Base-by-base conservation (phyloP, 2,113 vertebrate genomes). In the Xiphophorus couchianus region DNA sequence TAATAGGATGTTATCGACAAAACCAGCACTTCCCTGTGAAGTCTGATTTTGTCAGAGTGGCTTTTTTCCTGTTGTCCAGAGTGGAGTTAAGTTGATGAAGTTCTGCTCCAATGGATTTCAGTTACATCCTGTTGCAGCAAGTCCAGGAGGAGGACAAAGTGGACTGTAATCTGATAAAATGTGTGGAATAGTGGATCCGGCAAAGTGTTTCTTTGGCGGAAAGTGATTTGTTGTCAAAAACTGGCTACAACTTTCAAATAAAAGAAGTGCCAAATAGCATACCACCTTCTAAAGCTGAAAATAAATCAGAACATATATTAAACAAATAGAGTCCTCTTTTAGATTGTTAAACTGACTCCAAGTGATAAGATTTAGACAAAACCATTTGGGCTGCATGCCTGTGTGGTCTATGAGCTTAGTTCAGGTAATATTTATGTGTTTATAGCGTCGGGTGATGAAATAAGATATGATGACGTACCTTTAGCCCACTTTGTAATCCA, bases 1-100 rank as follows among this genome's bases (percentile, higher is more conserved):
- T 91, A 84, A 89, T 77, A 81, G 71, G 48, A 48, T 77, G 72
- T 74, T 88, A 92, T 91, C 70, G 84, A 91, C 89, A 80, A 64
- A 81, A 69, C 25, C 35, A 15, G 80, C 77, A 87, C 80, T 85
- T 25, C 31, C 31, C 74, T 27, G 75, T 64, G 82, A 69, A 39
- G 60, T 82, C 81, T 77, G 69, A 80, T 79, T 73, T 85, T 72
- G 79, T 85, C 74, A 72, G 66, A 75, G 69, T 66, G 77, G 63
- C 48, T 66, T 66, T 69, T 80, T 73, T 80, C 33, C 39, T 58
- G 2, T 37, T 44, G 51, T 65, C 64, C n/a, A 58, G 35, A 70
- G 65, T 81, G 28, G 44, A 80, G 78, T 71, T 69, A 65, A 79
- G 64, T 69, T 61, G 54, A 77, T 84, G 60, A 71, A 76, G 68